These are phyloP conservation scores for Neuroterus valhalla DNA, from an alignment of 1,140 invertebrate species.

Conservation along the genomic window DNA sequence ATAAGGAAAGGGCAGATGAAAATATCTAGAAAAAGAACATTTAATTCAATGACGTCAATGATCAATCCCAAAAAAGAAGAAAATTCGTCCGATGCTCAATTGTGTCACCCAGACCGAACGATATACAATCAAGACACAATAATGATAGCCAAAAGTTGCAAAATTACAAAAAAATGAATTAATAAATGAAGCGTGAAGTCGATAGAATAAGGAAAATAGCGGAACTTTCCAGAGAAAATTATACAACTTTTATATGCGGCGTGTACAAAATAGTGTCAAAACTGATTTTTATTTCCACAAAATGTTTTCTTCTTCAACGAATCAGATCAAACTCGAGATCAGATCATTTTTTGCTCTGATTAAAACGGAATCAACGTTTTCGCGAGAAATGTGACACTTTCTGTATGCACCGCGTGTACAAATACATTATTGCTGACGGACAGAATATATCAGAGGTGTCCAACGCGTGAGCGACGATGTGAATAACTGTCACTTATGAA, in stretches of 20 bases:
- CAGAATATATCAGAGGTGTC: slow-evolving; percentile 30
- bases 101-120: slow-evolving; percentile 32
- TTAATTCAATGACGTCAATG: neutral
- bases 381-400: slow-evolving; percentile 23
- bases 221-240: slow-evolving; percentile 6
- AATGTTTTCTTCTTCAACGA: neutral
- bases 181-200: slow-evolving; percentile 26
- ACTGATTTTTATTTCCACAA: neutral
- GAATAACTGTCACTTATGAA: too few species aligned
- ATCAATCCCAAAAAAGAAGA: neutral
- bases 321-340: neutral
- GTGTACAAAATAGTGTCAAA: slow-evolving; percentile 25
- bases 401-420: slow-evolving; percentile 26
- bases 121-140: slow-evolving; percentile 45
- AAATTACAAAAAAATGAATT: slow-evolving; percentile 25
- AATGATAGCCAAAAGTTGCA: slow-evolving; percentile 31
- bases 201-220: slow-evolving; percentile 2
- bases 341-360: neutral
- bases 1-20: slow-evolving; percentile 22
- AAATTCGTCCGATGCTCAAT: slow-evolving; percentile 14
- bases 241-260: slow-evolving; percentile 27
- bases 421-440: slow-evolving; percentile 43
- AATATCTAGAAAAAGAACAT: neutral
- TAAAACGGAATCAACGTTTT: neutral
- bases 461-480: too few species aligned